Evolutionary conservation across 2,888 invertebrate species (phyloP), one percentile per base, ranked within the genome.

Genomic region (Drosophila algonquin): DNA sequence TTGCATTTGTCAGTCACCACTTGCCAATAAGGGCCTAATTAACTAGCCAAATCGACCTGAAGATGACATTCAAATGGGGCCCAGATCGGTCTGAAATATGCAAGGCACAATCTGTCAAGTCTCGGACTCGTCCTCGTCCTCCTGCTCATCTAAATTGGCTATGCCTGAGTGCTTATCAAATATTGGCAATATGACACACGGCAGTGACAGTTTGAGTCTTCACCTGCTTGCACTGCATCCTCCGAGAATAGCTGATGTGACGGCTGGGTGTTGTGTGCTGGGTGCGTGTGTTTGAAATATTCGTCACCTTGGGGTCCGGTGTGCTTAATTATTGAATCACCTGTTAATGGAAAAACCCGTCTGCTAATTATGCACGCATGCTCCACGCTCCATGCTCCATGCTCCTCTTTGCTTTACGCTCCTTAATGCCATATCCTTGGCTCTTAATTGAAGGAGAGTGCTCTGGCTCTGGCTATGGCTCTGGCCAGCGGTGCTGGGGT

Each of bases 21-120:
- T 35, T 47, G 24, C 85, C 79, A 81, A 84, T 82, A 82, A 80
- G 73, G 46, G 83, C 69, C 72, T 80, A 86, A 83, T 83, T 88
- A 83, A 75, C 80, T 72, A 76, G 67, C 79, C 80, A 87, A 86
- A 65, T 21, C 76, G 74, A 68, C 80, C 75, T 84, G 75, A 79
- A 84, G 79, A 77, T 69, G 79, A 32, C 81, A 77, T 65, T 75
- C 75, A 54, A 77, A 79, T 63, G 63, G 54, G 53, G 53, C 47
- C n/a, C 69, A 18, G 30, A 32, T 40, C 46, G 58, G 47, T 63
- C 74, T 80, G 64, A 88, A 82, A 88, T 86, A 83, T 86, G 83
- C 88, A 80, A 62, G 68, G 30, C 73, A 74, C 73, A 69, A 87
- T 85, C 67, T 87, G 82, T 69, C 71, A 74, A 55, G 73, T 75